Base-by-base conservation (phyloP, 2,888 invertebrate genomes). In the Pteria penguin region DNA sequence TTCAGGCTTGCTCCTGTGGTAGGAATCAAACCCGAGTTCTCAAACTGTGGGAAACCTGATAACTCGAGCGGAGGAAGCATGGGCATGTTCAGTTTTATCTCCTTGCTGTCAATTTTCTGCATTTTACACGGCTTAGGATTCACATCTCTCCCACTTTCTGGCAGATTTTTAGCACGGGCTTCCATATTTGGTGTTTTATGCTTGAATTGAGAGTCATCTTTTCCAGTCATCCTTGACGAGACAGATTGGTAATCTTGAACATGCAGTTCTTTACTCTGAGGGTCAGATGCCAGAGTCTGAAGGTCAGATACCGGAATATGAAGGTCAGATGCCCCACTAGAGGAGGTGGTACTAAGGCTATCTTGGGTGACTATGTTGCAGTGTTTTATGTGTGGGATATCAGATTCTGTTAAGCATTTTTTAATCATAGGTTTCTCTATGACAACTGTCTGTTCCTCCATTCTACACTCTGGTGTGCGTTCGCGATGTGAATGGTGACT, bases 401-500 rank as follows among this genome's bases (percentile, higher is more conserved):
- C 72, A 14, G 65, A 69, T 26, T 77, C 76, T 18, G 76, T 77
- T 36, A 72, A 58, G 61, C 76, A 73, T 33, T 72, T 72, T 62
- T 77, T 77, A 45, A 77, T 77, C 76, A 77, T 77, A 22, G 76
- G 76, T 60, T 77, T 75, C 45, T 82, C 82, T 54, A 75, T 55
- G 26, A 66, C 73, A 3, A 76, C 36, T 8, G 68, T 75, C 54
- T 74, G 62, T 11, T 79, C 73, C 11, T 80, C 76, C n/a, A 74
- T 75, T n/a, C 78, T 69, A 29, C 78, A 70, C 29, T 77, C 73
- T 4, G 76, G 76, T 29, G 73, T 77, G 24, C 52, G 55, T 18
- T 77, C 72, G n/a, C 76, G 63, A 29, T 45, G 45, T 31, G 45
- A 61, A 29, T 45, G 8, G n/a, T n/a, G n/a, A n/a, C n/a, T n/a